phyloP scores from a whole-genome alignment of 2,113 vertebrate genomes.

The Rhegmatorhina hoffmannsi region DNA sequence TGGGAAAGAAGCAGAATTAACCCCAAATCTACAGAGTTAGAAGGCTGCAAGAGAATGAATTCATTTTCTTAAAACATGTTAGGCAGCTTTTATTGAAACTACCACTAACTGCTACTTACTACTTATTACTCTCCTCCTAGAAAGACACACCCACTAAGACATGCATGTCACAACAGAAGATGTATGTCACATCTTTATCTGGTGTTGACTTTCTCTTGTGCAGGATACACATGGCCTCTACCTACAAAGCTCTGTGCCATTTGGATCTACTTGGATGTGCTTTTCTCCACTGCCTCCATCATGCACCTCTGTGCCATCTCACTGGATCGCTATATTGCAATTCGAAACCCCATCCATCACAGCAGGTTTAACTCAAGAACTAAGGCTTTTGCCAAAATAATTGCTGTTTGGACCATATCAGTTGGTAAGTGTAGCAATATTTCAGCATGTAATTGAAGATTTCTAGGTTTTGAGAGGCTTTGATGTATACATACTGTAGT shows the following conservation, averaged over 20 bases:
- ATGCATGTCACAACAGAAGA: not conserved
- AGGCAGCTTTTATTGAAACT: not conserved
- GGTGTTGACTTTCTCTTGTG: not conserved
- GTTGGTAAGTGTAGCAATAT: conserved; percentile 80
- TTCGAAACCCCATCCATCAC: conserved; percentile 93
- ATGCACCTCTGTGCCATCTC: conserved; percentile 98
- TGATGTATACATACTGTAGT: not conserved
- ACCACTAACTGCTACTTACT: not conserved
- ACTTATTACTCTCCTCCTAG: not conserved
- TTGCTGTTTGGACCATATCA: conserved; percentile 95
- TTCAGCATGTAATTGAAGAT: conserved; percentile 35
- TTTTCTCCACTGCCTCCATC: conserved; percentile 96
- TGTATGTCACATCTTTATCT: not conserved
- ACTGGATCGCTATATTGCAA: conserved; percentile 94
- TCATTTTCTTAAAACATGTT: not conserved
- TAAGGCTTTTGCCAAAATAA: conserved; percentile 93
- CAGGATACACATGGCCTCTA: conserved; percentile 92
- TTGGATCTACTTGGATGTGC: conserved; percentile 97
- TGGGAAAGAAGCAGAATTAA: not conserved
- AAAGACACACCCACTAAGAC: not conserved
- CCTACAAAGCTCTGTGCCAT: conserved; percentile 87
- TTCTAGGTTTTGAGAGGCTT: not conserved
- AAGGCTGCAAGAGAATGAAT: not conserved
- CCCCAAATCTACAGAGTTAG: not conserved
- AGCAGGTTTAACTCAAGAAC: conserved; percentile 95